Evolutionary conservation across 2,888 invertebrate species (phyloP).

Genomic region (Scaptomyza polygonia): DNA sequence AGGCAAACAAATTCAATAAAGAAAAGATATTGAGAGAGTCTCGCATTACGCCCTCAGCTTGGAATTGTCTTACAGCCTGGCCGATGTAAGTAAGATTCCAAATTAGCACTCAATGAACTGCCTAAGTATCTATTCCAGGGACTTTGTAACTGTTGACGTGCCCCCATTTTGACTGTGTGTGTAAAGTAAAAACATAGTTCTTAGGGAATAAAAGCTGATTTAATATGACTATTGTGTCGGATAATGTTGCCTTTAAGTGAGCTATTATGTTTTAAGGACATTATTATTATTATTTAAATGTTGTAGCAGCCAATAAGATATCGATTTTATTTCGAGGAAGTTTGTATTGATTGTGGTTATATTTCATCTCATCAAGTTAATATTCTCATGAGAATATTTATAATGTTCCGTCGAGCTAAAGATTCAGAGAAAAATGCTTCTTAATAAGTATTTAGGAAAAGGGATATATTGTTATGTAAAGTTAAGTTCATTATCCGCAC

Average conservation of each 20-base stretch:
- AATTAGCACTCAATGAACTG: constrained; percentile 54
- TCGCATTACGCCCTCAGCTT: constrained; percentile 68
- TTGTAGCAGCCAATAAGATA: constrained; percentile 5
- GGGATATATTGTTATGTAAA: too few species aligned
- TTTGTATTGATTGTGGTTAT: too few species aligned
- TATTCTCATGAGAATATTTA: too few species aligned
- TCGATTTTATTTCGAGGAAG: constrained; percentile 1
- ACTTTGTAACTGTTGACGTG: constrained; percentile 60
- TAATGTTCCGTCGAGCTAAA: too few species aligned
- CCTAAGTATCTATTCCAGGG: constrained; percentile 26
- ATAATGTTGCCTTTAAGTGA: constrained; percentile 48
- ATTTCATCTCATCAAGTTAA: too few species aligned
- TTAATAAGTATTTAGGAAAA: too few species aligned
- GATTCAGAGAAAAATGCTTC: too few species aligned
- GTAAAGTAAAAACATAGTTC: constrained; percentile 13
- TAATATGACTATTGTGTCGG: constrained; percentile 27
- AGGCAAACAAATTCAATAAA: constrained; percentile 35
- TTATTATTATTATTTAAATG: not conserved
- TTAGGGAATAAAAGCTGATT: not conserved
- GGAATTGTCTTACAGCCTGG: constrained; percentile 66
- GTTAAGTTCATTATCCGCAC: too few species aligned
- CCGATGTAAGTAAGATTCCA: constrained; percentile 36
- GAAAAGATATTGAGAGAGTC: constrained; percentile 27
- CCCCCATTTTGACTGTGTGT: constrained; percentile 3
- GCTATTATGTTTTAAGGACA: constrained; percentile 13